Evolutionary conservation across 2,113 vertebrate species (phyloP).

Genomic region (Oreotragus oreotragus): DNA sequence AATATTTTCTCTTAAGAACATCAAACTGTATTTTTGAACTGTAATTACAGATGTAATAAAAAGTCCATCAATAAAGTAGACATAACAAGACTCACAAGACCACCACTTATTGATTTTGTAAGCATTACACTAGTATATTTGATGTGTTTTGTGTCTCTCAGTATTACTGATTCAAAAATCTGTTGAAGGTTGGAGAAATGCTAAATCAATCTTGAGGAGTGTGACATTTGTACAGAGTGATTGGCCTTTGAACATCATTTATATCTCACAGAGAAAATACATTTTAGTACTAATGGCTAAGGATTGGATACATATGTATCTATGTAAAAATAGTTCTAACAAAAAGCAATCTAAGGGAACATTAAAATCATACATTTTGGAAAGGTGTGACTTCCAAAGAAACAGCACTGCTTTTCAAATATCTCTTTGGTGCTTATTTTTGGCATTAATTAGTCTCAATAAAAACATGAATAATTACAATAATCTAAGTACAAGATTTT

Average conservation of each 20-base stretch:
- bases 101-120: constrained; percentile 45
- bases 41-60: constrained; percentile 63
- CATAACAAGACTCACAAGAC: background rate
- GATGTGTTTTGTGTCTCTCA: background rate
- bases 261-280: constrained; percentile 39
- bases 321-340: background rate
- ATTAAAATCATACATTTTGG: background rate
- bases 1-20: background rate
- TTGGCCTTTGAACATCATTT: constrained; percentile 58
- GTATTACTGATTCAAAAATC: constrained; percentile 41
- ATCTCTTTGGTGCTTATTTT: background rate
- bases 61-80: constrained; percentile 50
- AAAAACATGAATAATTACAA: background rate
- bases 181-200: constrained; percentile 50
- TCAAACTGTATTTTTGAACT: constrained; percentile 28
- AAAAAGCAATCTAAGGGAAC: background rate
- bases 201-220: constrained; percentile 49
- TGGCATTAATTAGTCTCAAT: background rate
- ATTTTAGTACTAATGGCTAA: constrained; percentile 34
- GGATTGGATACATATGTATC: background rate
- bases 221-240: constrained; percentile 61
- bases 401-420: background rate
- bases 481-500: background rate
- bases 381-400: background rate
- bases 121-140: background rate